A percentile compares a stretch with the other conserved stretches of the same genome.
Conservation (phyloP, 1,140 invertebrate species). For the Brevipalpus yothersi region DNA sequence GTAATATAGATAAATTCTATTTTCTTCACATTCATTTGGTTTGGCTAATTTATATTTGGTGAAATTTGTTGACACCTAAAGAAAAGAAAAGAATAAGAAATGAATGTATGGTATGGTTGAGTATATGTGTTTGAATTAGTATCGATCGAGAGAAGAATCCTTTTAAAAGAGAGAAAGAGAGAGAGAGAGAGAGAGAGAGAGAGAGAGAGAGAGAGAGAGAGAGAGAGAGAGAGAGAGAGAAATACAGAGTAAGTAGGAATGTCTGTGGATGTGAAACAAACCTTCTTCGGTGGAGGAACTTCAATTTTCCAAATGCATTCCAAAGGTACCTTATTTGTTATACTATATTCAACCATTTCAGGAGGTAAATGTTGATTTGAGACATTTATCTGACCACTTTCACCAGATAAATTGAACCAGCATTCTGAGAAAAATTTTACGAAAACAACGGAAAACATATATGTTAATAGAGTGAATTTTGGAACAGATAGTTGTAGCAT, state of each 20-base stretch:
- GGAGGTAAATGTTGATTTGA: constrained; percentile 20
- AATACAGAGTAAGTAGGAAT: not conserved
- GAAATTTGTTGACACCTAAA: constrained; percentile 42
- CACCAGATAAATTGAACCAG: not conserved
- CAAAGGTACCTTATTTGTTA: constrained; percentile 29
- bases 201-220: not conserved
- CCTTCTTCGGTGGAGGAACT: constrained; percentile 37
- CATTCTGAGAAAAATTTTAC: not conserved
- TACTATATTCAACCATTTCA: constrained; percentile 16
- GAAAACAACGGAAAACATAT: not conserved
- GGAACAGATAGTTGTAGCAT: not conserved
- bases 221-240: not conserved
- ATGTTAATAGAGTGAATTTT: not conserved
- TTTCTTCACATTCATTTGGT: constrained; percentile 56
- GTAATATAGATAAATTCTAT: constrained; percentile 52
- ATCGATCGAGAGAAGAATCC: not conserved
- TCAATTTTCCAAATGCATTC: constrained; percentile 57
- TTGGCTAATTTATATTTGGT: constrained; percentile 34
- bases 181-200: not conserved
- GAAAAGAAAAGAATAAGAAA: not conserved
- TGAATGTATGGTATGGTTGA: not conserved
- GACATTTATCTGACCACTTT: not conserved
- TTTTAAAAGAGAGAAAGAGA: not conserved
- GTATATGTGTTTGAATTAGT: not conserved
- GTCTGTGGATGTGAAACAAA: constrained; percentile 19